These are phyloP conservation scores for Muntiacus muntjak DNA, from an alignment of 2,113 vertebrate genomes.

Conservation along the genomic window DNA sequence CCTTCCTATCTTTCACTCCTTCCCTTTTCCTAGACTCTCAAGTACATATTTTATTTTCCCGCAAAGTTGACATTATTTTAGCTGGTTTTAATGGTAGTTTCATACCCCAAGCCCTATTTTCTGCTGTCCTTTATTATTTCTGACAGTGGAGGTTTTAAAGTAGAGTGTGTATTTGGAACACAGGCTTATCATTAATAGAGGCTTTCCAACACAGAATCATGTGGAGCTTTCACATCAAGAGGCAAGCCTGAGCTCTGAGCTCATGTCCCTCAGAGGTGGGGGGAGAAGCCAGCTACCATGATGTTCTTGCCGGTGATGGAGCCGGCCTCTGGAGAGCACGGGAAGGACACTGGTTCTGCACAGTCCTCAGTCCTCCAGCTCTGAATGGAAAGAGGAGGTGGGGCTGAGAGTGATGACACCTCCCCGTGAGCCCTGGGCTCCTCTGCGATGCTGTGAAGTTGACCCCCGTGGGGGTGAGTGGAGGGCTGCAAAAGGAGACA, in stretches of 20 bases:
- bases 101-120: not conserved
- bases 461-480: not conserved
- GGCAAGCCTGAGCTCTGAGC: not conserved
- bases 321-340: not conserved
- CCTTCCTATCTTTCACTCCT: not conserved
- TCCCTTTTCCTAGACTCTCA: not conserved
- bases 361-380: not conserved
- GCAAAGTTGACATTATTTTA: not conserved
- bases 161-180: not conserved
- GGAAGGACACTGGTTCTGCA: not conserved
- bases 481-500: not conserved
- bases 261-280: not conserved
- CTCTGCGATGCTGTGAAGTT: not conserved
- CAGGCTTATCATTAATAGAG: not conserved
- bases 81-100: not conserved
- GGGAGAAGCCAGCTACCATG: not conserved
- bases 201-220: not conserved
- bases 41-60: not conserved
- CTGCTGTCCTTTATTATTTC: slow-evolving; percentile 15
- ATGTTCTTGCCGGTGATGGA: not conserved
- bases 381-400: not conserved
- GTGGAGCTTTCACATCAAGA: not conserved
- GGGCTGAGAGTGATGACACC: not conserved
- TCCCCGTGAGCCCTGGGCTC: not conserved
- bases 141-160: not conserved